These are phyloP conservation scores for cat (Felis catus) DNA, from an alignment of 2,113 vertebrate genomes.

Conservation along the genomic window DNA sequence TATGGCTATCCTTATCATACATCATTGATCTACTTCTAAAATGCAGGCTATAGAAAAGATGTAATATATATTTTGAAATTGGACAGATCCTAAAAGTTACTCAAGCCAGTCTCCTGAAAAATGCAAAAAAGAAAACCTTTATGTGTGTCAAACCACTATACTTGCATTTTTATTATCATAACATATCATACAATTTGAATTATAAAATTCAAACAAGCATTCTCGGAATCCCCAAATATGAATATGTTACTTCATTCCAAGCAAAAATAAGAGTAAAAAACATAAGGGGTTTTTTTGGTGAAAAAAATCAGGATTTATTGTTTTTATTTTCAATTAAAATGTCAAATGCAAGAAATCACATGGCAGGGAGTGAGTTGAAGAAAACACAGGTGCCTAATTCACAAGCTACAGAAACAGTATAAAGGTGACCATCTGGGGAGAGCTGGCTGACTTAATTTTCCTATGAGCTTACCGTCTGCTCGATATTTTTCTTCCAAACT, in stretches of 20 bases:
- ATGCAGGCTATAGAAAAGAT: not conserved
- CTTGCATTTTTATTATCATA: not conserved
- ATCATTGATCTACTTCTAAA: not conserved
- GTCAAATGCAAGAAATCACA: slow-evolving; percentile 64
- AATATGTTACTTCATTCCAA: slow-evolving; percentile 13
- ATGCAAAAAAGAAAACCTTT: not conserved
- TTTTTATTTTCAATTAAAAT: slow-evolving; percentile 75
- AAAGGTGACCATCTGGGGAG: slow-evolving; percentile 78
- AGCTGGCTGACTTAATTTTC: slow-evolving; percentile 76
- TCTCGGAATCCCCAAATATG: slow-evolving; percentile 1
- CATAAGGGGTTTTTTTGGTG: not conserved
- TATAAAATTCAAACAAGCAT: not conserved
- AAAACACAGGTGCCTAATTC: slow-evolving; percentile 76
- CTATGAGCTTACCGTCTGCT: slow-evolving; percentile 76
- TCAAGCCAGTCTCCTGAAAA: slow-evolving; percentile 16
- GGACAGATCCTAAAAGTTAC: not conserved
- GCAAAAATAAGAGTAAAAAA: slow-evolving; percentile 35
- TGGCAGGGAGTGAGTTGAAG: slow-evolving; percentile 23
- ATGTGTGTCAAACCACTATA: not conserved
- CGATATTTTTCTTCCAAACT: slow-evolving; percentile 71
- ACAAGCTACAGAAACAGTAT: slow-evolving; percentile 52
- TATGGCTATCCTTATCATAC: not conserved
- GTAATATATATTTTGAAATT: not conserved
- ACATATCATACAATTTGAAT: not conserved
- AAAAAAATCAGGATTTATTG: slow-evolving; percentile 27